Percentiles rank a stretch among this genome's conserved stretches.
These are phyloP conservation scores for Thaumatotibia leucotreta DNA, from an alignment of 1,140 invertebrate genomes.

Conservation along the genomic window DNA sequence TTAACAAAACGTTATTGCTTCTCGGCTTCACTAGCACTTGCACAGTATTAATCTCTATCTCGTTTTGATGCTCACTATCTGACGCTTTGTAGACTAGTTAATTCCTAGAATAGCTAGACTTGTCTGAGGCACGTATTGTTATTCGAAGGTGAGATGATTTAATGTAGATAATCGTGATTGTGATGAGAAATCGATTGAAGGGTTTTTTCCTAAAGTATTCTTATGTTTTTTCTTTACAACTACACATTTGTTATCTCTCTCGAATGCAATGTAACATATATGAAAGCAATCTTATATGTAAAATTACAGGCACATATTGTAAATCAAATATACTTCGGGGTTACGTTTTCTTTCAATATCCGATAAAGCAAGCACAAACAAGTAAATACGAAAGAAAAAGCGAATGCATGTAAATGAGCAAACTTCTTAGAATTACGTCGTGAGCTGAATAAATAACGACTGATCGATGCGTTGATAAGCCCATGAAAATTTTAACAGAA, in stretches of 20 bases:
- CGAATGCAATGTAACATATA: neutral
- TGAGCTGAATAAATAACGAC: conserved; percentile 64
- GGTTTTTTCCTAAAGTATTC: neutral
- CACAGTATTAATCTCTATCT: conserved; percentile 64
- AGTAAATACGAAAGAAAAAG: conserved; percentile 52
- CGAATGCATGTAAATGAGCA: conserved; percentile 66
- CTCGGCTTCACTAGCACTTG: conserved; percentile 58
- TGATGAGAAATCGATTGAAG: neutral
- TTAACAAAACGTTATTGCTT: conserved; percentile 68
- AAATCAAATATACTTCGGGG: conserved; percentile 34
- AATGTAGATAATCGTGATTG: neutral
- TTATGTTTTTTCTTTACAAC: neutral
- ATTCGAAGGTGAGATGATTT: conserved; percentile 2
- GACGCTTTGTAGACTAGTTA: conserved; percentile 40
- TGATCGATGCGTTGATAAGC: conserved; percentile 68
- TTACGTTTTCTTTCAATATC: conserved; percentile 50
- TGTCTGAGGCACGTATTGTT: conserved; percentile 10
- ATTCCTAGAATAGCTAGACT: conserved; percentile 42
- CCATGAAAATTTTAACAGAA: conserved; percentile 60
- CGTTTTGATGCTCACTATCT: conserved; percentile 49
- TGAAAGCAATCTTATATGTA: neutral
- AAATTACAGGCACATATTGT: conserved; percentile 9
- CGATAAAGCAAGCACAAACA: conserved; percentile 56
- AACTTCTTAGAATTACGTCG: conserved; percentile 62
- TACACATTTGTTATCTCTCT: too few relatives aligned